Percentiles rank a stretch among this genome's conserved stretches.
Conservation (phyloP, 1,140 invertebrate genomes). For the Bombus pascuorum region DNA sequence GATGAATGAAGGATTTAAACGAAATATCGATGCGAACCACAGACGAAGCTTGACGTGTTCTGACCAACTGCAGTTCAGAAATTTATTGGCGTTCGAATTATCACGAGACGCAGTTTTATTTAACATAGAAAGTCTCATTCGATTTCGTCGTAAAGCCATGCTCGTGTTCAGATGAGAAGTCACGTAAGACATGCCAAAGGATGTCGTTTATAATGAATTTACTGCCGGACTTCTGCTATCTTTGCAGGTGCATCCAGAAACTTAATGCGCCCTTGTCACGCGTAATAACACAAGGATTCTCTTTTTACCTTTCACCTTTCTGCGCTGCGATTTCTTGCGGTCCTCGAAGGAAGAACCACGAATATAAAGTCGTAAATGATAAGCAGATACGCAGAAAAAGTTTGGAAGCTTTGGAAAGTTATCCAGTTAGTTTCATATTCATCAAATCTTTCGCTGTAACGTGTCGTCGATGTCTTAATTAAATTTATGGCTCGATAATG, state of each 20-base stretch:
- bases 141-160: conserved; percentile 20
- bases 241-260: conserved; percentile 45
- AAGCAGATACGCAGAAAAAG: not conserved
- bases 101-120: conserved; percentile 6
- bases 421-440: not conserved
- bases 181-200: conserved; percentile 10
- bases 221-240: conserved; percentile 8
- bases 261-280: conserved; percentile 52
- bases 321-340: not conserved
- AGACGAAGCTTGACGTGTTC: not conserved
- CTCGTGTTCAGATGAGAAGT: conserved; percentile 9
- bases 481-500: no score
- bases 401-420: not conserved
- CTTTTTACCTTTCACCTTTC: conserved; percentile 19
- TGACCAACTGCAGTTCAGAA: not conserved
- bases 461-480: no score
- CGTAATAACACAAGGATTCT: conserved; percentile 26
- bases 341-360: not conserved
- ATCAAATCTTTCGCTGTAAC: not conserved
- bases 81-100: not conserved
- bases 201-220: conserved; percentile 41
- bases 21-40: conserved; percentile 5
- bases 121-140: conserved; percentile 4
- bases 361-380: not conserved
- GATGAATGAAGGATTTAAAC: no score